phyloP scores from a whole-genome alignment of 1,140 invertebrate species.

The Scaptomyza montana region DNA sequence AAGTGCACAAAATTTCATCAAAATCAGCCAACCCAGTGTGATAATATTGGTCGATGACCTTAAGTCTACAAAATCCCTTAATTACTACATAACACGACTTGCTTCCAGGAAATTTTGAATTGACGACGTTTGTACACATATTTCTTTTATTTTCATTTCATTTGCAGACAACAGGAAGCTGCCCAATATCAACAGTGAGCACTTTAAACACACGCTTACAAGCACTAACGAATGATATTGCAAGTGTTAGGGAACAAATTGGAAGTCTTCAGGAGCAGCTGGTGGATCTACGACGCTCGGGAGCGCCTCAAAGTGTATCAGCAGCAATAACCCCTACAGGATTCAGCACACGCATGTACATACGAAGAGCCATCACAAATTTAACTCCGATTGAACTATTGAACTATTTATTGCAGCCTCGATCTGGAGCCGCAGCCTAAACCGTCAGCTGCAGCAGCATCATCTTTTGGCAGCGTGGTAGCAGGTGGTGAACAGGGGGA shows the following conservation, averaged over 20 bases:
- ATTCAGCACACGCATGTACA: conserved; percentile 45
- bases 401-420: not conserved
- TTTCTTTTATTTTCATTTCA: not conserved
- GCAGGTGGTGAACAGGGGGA: not conserved
- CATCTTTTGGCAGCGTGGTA: not conserved
- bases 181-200: conserved; percentile 43
- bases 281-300: conserved; percentile 45
- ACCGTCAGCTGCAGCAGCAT: not conserved
- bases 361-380: no score
- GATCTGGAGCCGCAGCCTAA: conserved; percentile 31
- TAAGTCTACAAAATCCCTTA: no score
- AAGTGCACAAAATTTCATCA: no score
- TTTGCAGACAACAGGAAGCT: conserved; percentile 23
- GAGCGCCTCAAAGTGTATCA: not conserved
- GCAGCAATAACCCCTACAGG: not conserved
- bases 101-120: no score
- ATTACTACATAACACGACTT: no score
- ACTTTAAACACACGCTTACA: conserved; percentile 49
- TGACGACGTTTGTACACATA: no score
- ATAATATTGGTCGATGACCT: no score
- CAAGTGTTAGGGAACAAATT: conserved; percentile 45
- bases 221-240: conserved; percentile 37
- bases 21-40: no score
- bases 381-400: no score
- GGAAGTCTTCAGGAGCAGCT: conserved; percentile 60